Evolutionary conservation across 2,113 vertebrate species (phyloP).

Genomic region (Amblyornis subalaris): DNA sequence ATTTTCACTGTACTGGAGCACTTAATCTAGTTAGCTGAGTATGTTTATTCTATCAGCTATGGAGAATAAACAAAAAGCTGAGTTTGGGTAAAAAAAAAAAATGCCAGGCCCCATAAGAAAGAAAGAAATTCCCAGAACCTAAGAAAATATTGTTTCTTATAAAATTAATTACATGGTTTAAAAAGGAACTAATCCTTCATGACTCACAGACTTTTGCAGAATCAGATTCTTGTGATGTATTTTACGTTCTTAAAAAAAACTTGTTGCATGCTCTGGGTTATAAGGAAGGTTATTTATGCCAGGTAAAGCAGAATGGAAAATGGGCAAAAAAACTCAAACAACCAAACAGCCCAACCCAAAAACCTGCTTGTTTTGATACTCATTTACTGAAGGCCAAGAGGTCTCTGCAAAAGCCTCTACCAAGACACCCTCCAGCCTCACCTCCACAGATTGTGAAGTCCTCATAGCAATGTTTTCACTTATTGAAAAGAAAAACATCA

Average conservation of each 20-base stretch:
- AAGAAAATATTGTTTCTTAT: neutral
- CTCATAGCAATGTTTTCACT: neutral
- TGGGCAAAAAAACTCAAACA: accelerated
- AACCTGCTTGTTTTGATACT: neutral
- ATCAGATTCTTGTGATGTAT: neutral
- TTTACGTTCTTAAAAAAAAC: neutral
- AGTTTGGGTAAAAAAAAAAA: neutral
- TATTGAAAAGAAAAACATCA: neutral
- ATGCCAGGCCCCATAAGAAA: neutral
- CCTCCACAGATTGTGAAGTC: neutral
- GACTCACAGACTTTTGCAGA: neutral
- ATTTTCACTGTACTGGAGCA: neutral
- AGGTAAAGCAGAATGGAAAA: neutral
- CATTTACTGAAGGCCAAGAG: neutral
- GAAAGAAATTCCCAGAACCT: neutral
- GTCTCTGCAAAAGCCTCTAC: neutral
- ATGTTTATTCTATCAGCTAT: neutral
- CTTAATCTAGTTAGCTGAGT: neutral
- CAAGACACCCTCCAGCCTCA: neutral
- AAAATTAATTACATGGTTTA: neutral
- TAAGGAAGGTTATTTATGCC: neutral
- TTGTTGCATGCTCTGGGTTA: neutral
- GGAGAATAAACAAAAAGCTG: neutral
- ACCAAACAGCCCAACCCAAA: neutral
- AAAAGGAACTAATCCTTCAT: neutral